Percentiles rank a stretch among this genome's conserved stretches.
Conservation (phyloP, 2,797 vertebrate genomes). For the Megaceryle alcyon region DNA sequence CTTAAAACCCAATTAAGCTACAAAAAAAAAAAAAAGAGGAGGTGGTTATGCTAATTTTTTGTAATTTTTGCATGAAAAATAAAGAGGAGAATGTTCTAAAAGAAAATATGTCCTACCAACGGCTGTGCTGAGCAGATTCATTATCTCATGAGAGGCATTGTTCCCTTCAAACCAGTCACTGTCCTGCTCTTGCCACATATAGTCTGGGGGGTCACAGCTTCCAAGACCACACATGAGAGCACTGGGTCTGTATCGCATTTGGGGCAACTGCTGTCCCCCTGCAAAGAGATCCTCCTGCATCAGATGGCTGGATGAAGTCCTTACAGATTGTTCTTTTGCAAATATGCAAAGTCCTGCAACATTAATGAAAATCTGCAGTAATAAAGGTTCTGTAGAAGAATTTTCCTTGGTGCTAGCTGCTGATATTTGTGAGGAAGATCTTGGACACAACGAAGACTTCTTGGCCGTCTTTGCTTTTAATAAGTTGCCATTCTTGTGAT, state of each 20-base stretch:
- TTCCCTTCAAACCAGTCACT: neutral
- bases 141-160: neutral
- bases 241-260: rapidly evolving
- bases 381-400: neutral
- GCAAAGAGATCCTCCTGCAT: neutral
- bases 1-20: neutral
- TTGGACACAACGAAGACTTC: neutral
- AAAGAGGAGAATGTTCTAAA: neutral
- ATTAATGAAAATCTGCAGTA: neutral
- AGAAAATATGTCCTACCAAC: neutral
- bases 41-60: neutral
- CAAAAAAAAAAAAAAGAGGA: neutral
- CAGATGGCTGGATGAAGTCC: rapidly evolving
- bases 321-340: neutral
- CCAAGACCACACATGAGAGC: rapidly evolving
- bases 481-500: neutral
- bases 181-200: neutral
- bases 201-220: neutral
- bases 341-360: neutral
- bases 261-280: neutral
- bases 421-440: neutral
- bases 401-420: neutral
- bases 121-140: neutral
- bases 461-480: neutral
- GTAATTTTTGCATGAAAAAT: neutral